Evolutionary conservation across 2,797 vertebrate species (phyloP).

Genomic region (Pelobates cultripes): DNA sequence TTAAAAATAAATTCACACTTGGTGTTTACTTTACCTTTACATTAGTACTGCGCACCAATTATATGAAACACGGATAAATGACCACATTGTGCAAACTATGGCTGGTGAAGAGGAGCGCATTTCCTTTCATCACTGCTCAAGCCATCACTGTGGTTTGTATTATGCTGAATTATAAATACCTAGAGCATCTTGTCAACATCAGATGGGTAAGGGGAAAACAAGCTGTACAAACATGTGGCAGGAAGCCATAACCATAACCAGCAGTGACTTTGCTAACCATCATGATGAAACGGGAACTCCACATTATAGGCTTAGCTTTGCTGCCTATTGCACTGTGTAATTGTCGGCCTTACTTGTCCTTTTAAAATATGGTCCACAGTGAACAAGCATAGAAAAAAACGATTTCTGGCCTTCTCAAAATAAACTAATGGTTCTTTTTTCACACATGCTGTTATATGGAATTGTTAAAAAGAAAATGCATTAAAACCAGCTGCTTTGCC

Average conservation of each 20-base stretch:
- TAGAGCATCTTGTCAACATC: conserved; percentile 42
- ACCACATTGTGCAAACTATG: not conserved
- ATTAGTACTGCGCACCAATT: too few relatives aligned
- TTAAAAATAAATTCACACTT: too few relatives aligned
- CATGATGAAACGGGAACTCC: conserved; percentile 21
- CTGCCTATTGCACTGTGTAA: conserved; percentile 14
- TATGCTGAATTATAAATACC: conserved; percentile 46
- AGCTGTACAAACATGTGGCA: conserved; percentile 51
- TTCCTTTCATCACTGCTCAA: conserved; percentile 10
- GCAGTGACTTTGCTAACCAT: conserved; percentile 22
- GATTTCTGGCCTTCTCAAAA: not conserved
- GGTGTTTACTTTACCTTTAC: too few relatives aligned
- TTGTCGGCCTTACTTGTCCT: conserved; percentile 10
- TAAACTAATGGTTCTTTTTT: too few relatives aligned
- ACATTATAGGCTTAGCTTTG: conserved; percentile 24
- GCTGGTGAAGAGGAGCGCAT: conserved; percentile 3
- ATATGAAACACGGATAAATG: not conserved
- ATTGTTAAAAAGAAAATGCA: too few relatives aligned
- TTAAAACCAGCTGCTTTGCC: too few relatives aligned
- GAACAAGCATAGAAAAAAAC: not conserved
- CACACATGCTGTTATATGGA: too few relatives aligned
- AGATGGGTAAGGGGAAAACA: conserved; percentile 32
- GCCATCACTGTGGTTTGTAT: conserved; percentile 38
- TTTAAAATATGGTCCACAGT: not conserved
- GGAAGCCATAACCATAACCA: conserved; percentile 50